Base-by-base conservation (phyloP, 92 coral and sea anemone species). In the Heteractis magnifica region DNA sequence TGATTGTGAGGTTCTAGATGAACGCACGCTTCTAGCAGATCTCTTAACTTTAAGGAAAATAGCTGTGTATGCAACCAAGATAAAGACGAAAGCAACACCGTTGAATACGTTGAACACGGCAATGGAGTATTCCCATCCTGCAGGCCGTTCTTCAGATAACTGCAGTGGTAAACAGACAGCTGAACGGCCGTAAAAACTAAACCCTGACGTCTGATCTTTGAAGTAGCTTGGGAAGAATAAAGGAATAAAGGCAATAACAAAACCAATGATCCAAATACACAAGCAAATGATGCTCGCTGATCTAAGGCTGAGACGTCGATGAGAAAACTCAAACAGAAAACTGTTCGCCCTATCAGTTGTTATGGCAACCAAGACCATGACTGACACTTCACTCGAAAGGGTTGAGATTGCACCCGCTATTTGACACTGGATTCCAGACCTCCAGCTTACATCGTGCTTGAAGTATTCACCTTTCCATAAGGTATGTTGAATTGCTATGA, bases 71-170 rank as follows among this genome's bases (percentile, higher is more conserved):
- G 95, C 91, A 49, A 82, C 62, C 41, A 88, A 26, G 71, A 92
- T 92, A 77, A 82, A 90, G 65, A 90, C 20, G 60, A 92, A 92
- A 4, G 93, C 90, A 64, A 79, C 51, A 26, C 90, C 90, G 77
- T 92, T 92, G 52, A 92, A 65, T 44, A 73, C 86, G 52, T 87
- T 87, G 72, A 92, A 92, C 74, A 92, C 72, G 52, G 82, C 78
- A 0, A 90, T 87, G 3, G 95, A 84, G 81, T 86, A 92, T 56
- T 91, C 92, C 94, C 94, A 91, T 14, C 94, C 94, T 44, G 94
- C 90, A 13, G 87, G 88, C 12, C 89, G 71, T 19, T 89, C 86
- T 23, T 79, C 53, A 12, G 94, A 91, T 19, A 91, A 77, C 51
- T 91, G 94, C 10, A 91, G 65, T 16, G 92, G 94, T 44, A 89